These are phyloP conservation scores for Oophaga pumilio DNA, from an alignment of 2,113 vertebrate species.

Conservation along the genomic window DNA sequence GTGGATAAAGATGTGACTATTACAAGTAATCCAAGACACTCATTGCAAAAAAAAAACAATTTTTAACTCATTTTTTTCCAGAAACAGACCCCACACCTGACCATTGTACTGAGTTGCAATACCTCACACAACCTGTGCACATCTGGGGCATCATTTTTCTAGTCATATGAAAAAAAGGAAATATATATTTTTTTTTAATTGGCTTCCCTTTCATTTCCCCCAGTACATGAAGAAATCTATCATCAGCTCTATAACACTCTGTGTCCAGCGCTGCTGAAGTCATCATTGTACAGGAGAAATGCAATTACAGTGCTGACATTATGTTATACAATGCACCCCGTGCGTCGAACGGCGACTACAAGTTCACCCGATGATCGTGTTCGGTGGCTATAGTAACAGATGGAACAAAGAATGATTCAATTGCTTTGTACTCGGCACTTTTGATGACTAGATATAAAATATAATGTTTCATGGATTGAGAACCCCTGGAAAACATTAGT, in stretches of 20 bases:
- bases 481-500: no score
- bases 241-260: not conserved
- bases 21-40: not conserved
- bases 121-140: not conserved
- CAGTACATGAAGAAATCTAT: not conserved
- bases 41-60: not conserved
- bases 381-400: conserved; percentile 46
- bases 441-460: conserved; percentile 1
- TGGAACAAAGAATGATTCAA: not conserved
- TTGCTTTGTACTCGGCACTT: not conserved
- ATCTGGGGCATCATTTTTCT: not conserved
- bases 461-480: not conserved
- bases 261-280: not conserved
- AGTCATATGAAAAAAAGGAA: not conserved
- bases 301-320: conserved; percentile 38
- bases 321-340: conserved; percentile 6
- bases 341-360: not conserved
- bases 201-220: not conserved
- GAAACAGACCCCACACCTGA: not conserved
- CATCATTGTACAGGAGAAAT: not conserved
- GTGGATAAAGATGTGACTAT: not conserved
- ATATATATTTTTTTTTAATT: not conserved
- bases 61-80: not conserved
- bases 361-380: conserved; percentile 17
- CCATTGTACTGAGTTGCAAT: not conserved